A percentile compares a stretch with the other conserved stretches of the same genome.
Conservation (phyloP, 2,888 invertebrate genomes). For the Asteroscopus sphinx region DNA sequence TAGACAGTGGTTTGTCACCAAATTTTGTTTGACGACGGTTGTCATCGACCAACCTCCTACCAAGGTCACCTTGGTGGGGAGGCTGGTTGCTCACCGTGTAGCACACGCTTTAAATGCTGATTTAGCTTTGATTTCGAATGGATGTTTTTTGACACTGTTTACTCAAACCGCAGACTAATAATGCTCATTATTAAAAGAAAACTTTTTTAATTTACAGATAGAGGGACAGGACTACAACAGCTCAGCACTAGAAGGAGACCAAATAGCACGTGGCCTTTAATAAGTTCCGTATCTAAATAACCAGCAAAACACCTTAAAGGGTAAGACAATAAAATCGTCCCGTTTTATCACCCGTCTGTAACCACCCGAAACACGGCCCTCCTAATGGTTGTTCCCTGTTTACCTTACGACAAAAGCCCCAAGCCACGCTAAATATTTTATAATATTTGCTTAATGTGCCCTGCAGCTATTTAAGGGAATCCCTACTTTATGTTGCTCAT, state of each 20-base stretch:
- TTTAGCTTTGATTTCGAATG: no score
- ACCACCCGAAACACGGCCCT: constrained; percentile 45
- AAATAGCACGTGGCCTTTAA: constrained; percentile 3
- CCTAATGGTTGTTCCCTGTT: constrained; percentile 70
- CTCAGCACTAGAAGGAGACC: constrained; percentile 4
- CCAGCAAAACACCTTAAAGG: constrained; percentile 32
- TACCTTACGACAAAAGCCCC: constrained; percentile 66
- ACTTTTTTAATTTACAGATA: background rate
- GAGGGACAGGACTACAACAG: constrained; percentile 1
- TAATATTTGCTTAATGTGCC: constrained; percentile 71
- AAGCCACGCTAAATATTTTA: constrained; percentile 69
- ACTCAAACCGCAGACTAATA: no score
- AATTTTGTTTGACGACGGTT: no score
- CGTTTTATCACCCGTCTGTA: constrained; percentile 40
- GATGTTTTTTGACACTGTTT: no score
- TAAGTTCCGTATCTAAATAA: constrained; percentile 33
- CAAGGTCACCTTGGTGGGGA: no score
- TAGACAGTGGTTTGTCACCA: no score
- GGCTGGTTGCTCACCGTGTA: no score
- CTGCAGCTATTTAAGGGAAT: constrained; percentile 63
- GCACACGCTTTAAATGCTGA: no score
- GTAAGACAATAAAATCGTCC: constrained; percentile 55
- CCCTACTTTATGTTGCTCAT: constrained; percentile 57
- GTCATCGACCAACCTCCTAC: no score
- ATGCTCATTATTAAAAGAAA: no score